Evolutionary conservation across 2,888 invertebrate species (phyloP), one percentile per base, ranked within the genome.

Genomic region (Rhamnusium bicolor): DNA sequence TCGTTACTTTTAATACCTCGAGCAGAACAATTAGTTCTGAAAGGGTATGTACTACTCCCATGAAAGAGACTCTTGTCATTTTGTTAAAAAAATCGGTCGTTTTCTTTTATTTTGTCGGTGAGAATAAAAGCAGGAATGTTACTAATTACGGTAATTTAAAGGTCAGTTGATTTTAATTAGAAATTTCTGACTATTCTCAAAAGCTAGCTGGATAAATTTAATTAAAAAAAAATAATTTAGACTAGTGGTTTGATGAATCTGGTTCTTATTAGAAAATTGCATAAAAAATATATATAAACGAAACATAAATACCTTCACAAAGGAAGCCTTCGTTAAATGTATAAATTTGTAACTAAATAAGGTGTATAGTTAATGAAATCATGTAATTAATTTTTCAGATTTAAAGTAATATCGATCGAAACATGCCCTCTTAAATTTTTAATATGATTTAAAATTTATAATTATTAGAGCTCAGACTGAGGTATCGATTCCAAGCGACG

Each of bases 131-230:
- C 63, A 47, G 40, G 61, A 61, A 6, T 63, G 27, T 47, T 27
- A 63, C 63, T 63, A 51, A 63, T 63, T 63, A 49, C 63, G 51
- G 49, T 27, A 63, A 63, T 63, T 63, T 63, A 51, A 63, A 47
- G 63, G 51, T 63, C 49, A 63, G 63, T 63, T 63, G 27, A n/a
- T 24, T 51, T 27, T 49, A 63, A 63, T 63, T 63, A 32, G 18
- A 29, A 12, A 32, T 32, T 29, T 27, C 47, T 46, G 12, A 47
- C 63, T 51, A 63, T 40, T 14, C 49, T 49, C 51, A 29, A 63
- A 51, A 27, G 27, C 10, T 51, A 27, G 27, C 49, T 27, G 49
- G 47, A 47, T 61, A 61, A 21, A 14, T 46, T 47, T 21, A 63
- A 49, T 47, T 47, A 10, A 24, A 54, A 54, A 53, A 53, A 21